Evolutionary conservation across 2,113 vertebrate species (phyloP), one percentile per base, ranked within the genome.

Genomic region (Mormyrus lacerda): DNA sequence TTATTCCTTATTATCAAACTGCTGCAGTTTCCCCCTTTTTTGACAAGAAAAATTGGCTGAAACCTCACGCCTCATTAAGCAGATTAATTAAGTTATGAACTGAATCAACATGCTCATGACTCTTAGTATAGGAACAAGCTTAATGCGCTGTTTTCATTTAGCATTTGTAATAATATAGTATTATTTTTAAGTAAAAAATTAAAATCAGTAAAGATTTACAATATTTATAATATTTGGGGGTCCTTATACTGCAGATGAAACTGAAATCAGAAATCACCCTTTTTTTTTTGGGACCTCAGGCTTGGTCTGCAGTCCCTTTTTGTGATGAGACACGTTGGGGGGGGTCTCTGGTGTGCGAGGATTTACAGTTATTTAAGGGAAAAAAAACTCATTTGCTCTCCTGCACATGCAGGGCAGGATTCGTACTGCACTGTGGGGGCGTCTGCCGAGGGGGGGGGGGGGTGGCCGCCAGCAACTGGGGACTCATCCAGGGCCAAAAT

Each of bases 401-500:
- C 82, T 3, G 21, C 21, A 84, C 82, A 47, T 84, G 39, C 19
- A 24, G 13, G 35, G 76, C 35, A 6, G 82, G 90, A 91, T 5
- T 65, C 89, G 76, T 89, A 58, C 88, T 89, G 90, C 91, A 91
- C 91, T 90, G n/a, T 11, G 61, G 61, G 61, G 58, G 89, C 90
- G 89, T 93, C 90, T 7, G 35, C 13, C 5, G 7, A 39, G 11
- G 76, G 31, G 19, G 51, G 51, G 51, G 4, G 51, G 51, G 51
- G 45, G n/a, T n/a, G 65, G 85, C 83, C 90, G 92, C 90, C 91
- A 91, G 93, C 93, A 94, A 94, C 92, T 92, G 92, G 94, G 90
- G 89, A 89, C 93, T 87, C 91, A 90, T 93, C 1, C 93, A 83
- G 13, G 17, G 31, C 39, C 48, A 3, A 11, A 0, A 35, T 21